A percentile compares a stretch with the other conserved stretches of the same genome.
phyloP scores from a whole-genome alignment of 1,140 invertebrate species.

The Drosophila obscura region DNA sequence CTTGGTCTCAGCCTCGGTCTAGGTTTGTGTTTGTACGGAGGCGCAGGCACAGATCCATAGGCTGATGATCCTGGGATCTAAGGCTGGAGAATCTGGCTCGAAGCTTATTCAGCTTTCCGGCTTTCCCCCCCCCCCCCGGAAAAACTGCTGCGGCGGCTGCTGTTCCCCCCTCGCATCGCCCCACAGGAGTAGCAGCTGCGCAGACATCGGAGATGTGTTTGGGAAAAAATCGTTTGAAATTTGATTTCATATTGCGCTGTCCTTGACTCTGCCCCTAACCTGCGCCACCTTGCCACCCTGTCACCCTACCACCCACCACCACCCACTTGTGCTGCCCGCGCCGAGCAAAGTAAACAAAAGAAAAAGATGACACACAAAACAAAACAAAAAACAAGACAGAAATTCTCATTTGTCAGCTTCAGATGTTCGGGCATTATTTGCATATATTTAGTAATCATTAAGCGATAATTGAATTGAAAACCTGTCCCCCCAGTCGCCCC shows the following conservation, averaged over 20 bases:
- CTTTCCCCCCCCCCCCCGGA: neutral
- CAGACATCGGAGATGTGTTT: neutral
- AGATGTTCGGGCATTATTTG: conserved; percentile 31
- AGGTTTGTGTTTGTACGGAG: no score
- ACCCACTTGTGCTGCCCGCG: conserved; percentile 1
- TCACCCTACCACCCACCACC: no score
- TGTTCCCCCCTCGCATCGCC: no score
- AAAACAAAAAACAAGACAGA: neutral
- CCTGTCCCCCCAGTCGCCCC: neutral
- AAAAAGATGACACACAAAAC: no score
- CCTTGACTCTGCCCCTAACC: conserved; percentile 10
- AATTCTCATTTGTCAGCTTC: conserved; percentile 31
- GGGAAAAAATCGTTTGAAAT: conserved; percentile 39
- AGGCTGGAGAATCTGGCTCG: neutral
- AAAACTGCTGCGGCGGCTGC: no score
- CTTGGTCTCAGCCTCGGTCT: no score
- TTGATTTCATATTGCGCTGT: conserved; percentile 20
- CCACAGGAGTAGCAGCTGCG: no score
- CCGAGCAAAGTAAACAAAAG: conserved; percentile 4
- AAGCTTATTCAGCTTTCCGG: neutral
- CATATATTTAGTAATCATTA: conserved; percentile 24
- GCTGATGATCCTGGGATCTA: no score
- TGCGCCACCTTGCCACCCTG: no score
- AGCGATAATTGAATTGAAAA: conserved; percentile 46
- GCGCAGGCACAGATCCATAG: neutral